phyloP scores from a whole-genome alignment of 2,797 vertebrate genomes.

The Brotogeris chrysoptera region DNA sequence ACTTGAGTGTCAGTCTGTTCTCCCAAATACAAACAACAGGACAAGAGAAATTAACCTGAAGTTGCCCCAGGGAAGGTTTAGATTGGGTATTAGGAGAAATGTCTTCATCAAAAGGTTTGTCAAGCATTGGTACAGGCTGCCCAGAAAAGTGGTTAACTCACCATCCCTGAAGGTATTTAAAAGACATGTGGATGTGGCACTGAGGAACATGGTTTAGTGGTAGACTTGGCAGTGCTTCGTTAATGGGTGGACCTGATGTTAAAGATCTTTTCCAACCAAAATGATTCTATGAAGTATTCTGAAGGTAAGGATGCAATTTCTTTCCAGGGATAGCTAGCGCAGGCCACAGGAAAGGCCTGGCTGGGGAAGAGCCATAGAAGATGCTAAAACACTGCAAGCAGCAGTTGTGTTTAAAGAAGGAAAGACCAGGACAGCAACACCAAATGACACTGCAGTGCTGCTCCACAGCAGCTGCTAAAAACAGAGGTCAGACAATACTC shows the following conservation, averaged over 20 bases:
- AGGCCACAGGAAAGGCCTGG: not conserved
- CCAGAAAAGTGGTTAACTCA: not conserved
- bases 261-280: not conserved
- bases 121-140: not conserved
- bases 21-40: not conserved
- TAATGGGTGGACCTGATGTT: not conserved
- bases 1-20: not conserved
- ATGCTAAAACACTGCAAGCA: not conserved
- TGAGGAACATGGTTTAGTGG: not conserved
- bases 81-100: not conserved
- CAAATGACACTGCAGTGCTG: not conserved
- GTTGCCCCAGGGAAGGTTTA: not conserved
- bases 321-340: not conserved
- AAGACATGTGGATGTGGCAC: not conserved
- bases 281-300: not conserved
- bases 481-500: not conserved
- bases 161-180: not conserved
- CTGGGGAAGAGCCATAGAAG: not conserved
- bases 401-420: not conserved
- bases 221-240: not conserved
- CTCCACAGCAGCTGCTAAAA: not conserved
- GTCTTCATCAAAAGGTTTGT: not conserved
- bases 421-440: not conserved
- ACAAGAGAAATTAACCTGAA: not conserved
- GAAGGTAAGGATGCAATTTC: not conserved